phyloP scores from a whole-genome alignment of 1,140 invertebrate species.

The Cydia splendana region DNA sequence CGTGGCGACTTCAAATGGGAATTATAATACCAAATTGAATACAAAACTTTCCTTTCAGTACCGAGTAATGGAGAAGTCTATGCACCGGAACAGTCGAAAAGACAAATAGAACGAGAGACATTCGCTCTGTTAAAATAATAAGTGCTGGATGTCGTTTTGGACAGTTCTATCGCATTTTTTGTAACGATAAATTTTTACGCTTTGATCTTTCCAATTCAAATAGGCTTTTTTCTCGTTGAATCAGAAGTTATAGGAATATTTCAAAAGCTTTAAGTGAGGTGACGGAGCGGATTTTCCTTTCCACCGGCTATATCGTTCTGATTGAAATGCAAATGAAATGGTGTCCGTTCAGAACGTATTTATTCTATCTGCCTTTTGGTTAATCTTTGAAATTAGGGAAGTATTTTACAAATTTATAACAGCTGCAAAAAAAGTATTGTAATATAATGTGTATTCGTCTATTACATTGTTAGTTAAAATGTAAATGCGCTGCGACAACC shows the following conservation, averaged over 20 bases:
- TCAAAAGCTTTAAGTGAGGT: constrained; percentile 77
- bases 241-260: constrained; percentile 79
- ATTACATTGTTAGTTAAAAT: not conserved
- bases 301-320: constrained; percentile 74
- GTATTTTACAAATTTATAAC: constrained; percentile 50
- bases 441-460: not conserved
- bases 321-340: constrained; percentile 78
- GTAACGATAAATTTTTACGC: constrained; percentile 78
- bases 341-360: constrained; percentile 73
- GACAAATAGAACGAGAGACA: constrained; percentile 78
- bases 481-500: constrained; percentile 3
- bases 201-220: constrained; percentile 79
- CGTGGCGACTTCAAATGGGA: constrained; percentile 78
- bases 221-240: constrained; percentile 75
- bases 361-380: constrained; percentile 67
- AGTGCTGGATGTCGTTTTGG: constrained; percentile 76
- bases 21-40: constrained; percentile 81
- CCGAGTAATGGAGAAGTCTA: constrained; percentile 78
- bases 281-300: constrained; percentile 75
- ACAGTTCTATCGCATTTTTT: constrained; percentile 66
- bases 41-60: constrained; percentile 80
- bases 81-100: constrained; percentile 80
- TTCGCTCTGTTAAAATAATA: constrained; percentile 77
- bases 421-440: constrained; percentile 15
- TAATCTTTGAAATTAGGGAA: constrained; percentile 65